Evolutionary conservation across 2,113 vertebrate genomes (phyloP).

Genomic region (Empidonax traillii): DNA sequence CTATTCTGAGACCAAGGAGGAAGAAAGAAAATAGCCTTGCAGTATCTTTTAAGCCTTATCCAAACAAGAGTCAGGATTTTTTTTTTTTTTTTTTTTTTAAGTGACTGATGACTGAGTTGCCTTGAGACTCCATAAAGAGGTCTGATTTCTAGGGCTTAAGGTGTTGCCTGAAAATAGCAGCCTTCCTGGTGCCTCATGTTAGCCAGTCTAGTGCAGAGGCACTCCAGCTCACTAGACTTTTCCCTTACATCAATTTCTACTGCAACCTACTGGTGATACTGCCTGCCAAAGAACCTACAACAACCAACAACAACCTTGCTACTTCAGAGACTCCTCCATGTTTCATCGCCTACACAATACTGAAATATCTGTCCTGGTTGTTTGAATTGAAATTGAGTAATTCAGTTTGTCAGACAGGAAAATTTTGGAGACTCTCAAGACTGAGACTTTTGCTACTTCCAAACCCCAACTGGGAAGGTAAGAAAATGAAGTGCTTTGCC

Average conservation of each 20-base stretch:
- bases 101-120: slow-evolving; percentile 34
- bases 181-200: not conserved
- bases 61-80: slow-evolving; percentile 40
- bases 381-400: not conserved
- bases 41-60: slow-evolving; percentile 40
- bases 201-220: not conserved
- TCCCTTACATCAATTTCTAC: not conserved
- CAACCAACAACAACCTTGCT: not conserved
- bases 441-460: not conserved
- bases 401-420: not conserved
- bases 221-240: not conserved
- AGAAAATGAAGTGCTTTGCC: not conserved
- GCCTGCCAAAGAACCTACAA: not conserved
- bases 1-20: not conserved
- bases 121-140: slow-evolving; percentile 33
- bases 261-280: not conserved
- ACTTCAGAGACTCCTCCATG: not conserved
- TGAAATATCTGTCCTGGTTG: not conserved
- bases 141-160: slow-evolving; percentile 33
- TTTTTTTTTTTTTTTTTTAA: slow-evolving; percentile 8
- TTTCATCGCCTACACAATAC: not conserved
- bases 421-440: not conserved
- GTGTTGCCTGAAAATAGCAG: slow-evolving; percentile 31
- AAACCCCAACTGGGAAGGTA: not conserved
- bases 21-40: slow-evolving; percentile 31